A percentile compares a stretch with the other conserved stretches of the same genome.
Conservation (phyloP, 2,888 invertebrate species). For the Scelioninae gen. 1 region DNA sequence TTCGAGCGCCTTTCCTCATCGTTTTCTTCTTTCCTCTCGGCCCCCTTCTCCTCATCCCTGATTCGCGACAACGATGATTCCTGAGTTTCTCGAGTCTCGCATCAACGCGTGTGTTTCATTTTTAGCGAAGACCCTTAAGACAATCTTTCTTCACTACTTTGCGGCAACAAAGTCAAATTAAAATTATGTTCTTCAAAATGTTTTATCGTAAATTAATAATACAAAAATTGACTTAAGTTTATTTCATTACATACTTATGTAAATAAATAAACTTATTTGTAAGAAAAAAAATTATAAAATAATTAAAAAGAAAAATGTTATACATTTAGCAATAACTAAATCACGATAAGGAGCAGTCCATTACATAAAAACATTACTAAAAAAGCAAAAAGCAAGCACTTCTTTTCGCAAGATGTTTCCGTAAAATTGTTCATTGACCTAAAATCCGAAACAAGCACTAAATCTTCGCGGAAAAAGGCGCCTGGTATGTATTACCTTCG, state of each 20-base stretch:
- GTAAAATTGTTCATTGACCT: slow-evolving; percentile 55
- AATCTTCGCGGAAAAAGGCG: slow-evolving; percentile 27
- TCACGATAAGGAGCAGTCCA: slow-evolving; percentile 3
- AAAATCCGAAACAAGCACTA: slow-evolving; percentile 51
- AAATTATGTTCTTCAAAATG: background rate
- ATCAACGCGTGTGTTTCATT: slow-evolving; percentile 22
- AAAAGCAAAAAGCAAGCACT: slow-evolving; percentile 6
- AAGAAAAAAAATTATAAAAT: too few relatives aligned
- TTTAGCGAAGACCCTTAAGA: background rate
- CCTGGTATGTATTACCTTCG: slow-evolving; percentile 40
- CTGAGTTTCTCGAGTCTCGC: slow-evolving; percentile 26
- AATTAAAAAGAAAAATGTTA: slow-evolving; percentile 2
- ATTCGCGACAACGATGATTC: slow-evolving; percentile 61
- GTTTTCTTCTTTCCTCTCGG: slow-evolving; percentile 40
- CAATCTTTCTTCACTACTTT: background rate
- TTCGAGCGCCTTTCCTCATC: slow-evolving; percentile 56
- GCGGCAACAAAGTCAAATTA: slow-evolving; percentile 2
- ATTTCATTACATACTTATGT: too few relatives aligned
- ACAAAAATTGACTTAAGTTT: too few relatives aligned
- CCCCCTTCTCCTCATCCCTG: slow-evolving; percentile 34
- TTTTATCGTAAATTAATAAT: too few relatives aligned
- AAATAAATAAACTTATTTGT: too few relatives aligned
- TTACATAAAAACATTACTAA: slow-evolving; percentile 5
- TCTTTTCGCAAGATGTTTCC: slow-evolving; percentile 20
- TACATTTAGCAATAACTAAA: slow-evolving; percentile 5